Base-by-base conservation (phyloP, 2,113 vertebrate species). In the Mesoclemmys tuberculata region DNA sequence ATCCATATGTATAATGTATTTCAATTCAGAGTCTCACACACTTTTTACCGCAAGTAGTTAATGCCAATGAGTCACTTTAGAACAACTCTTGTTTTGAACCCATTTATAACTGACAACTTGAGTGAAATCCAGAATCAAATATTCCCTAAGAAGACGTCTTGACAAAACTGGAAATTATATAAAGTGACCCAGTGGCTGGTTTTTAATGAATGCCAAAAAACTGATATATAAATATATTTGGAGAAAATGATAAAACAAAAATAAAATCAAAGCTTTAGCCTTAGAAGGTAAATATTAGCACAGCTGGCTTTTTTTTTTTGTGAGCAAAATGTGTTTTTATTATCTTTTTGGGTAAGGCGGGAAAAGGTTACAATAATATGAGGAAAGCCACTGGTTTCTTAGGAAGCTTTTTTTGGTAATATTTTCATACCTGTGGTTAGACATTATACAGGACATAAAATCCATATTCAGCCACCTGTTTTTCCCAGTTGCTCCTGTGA, bases 1-100 rank as follows among this genome's bases (percentile, higher is more conserved):
- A 90, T 75, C 22, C 41, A 83, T 87, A 61, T 44, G 55, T 13
- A 79, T 46, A 55, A 84, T 27, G n/a, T 38, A 46, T 90, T 93
- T 95, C 85, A 93, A 94, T 87, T 94, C 89, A 75, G 12, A 78
- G 78, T 87, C 61, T 29, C 38, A 56, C 16, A 78, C 5, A 95
- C 71, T 6, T 52, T 58, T 88, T 75, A 38, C 55, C 91, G 83
- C 46, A 92, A 87, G 58, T 95, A 61, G 18, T 49, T 97, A 90
- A 85, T 80, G 46, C 4, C 38, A 87, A 51, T 90, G 92, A 89
- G 88, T 82, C 3, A 80, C 61, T 31, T 81, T 55, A 80, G 54
- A 90, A 48, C 24, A 92, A 93, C 2, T 56, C 41, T 38, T 85
- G 77, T 58, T 51, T 24, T 82, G 44, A 55, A n/a, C 8, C 5